Evolutionary conservation across 1,140 invertebrate genomes (phyloP).

Genomic region (Propsilocerus akamusi): DNA sequence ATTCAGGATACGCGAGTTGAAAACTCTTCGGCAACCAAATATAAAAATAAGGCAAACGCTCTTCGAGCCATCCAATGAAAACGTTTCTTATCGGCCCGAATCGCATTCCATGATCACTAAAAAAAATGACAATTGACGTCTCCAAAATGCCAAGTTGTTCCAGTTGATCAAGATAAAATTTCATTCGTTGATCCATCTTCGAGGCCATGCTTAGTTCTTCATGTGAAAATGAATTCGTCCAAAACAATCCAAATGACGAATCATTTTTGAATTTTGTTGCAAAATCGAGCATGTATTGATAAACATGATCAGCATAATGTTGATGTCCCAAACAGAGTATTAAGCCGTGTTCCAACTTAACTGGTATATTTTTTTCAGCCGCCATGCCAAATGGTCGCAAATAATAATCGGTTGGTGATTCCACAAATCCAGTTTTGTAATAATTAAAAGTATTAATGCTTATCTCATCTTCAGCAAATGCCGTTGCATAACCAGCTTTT

Average conservation of each 20-base stretch:
- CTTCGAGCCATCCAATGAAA: slow-evolving; percentile 61
- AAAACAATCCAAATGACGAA: slow-evolving; percentile 48
- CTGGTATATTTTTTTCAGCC: slow-evolving; percentile 31
- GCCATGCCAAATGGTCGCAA: slow-evolving; percentile 51
- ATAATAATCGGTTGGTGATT: slow-evolving; percentile 68
- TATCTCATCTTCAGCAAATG: slow-evolving; percentile 58
- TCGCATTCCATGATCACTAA: slow-evolving; percentile 77
- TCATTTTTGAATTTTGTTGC: slow-evolving; percentile 31
- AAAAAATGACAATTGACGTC: slow-evolving; percentile 44
- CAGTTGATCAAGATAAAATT: slow-evolving; percentile 29
- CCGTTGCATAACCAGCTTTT: slow-evolving; percentile 51
- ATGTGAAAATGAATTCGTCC: slow-evolving; percentile 49
- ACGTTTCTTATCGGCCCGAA: slow-evolving; percentile 52
- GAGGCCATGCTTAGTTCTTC: slow-evolving; percentile 38
- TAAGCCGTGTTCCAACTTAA: slow-evolving; percentile 18
- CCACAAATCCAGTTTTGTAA: slow-evolving; percentile 52
- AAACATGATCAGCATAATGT: slow-evolving; percentile 31
- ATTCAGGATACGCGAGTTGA: slow-evolving; percentile 28
- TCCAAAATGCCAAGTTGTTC: slow-evolving; percentile 27
- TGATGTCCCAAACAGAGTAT: slow-evolving; percentile 34
- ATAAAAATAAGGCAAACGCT: slow-evolving; percentile 60
- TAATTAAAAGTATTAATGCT: slow-evolving; percentile 67
- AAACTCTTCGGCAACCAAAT: slow-evolving; percentile 51
- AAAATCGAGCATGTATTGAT: slow-evolving; percentile 40
- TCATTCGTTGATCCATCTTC: slow-evolving; percentile 32